Evolutionary conservation across 35 echinoderm and acorn worm species (phyloP).

Genomic region (Apostichopus japonicus): DNA sequence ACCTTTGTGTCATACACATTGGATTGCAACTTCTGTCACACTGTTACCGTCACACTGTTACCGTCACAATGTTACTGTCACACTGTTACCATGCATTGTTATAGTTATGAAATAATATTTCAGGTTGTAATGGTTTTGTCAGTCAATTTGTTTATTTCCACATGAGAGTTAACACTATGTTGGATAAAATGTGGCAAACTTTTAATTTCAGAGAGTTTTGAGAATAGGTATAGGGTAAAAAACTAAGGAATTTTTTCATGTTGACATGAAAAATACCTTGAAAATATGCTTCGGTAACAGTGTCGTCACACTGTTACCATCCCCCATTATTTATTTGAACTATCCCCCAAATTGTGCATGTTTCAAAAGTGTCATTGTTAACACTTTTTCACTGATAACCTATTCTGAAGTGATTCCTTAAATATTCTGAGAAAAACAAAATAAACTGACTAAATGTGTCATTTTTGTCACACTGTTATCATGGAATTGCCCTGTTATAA

Average conservation of each 20-base stretch:
- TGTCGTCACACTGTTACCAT: conserved; percentile 1
- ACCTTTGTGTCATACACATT: background rate
- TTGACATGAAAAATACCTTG: too few species aligned
- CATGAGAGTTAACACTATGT: too few species aligned
- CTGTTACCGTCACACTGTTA: too few species aligned
- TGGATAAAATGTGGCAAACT: too few species aligned
- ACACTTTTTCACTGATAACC: conserved; percentile 5
- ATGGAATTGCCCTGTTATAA: conserved; percentile 9
- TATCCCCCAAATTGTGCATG: background rate
- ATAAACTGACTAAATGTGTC: background rate
- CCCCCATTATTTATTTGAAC: background rate
- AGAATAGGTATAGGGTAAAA: background rate
- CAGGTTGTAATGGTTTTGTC: background rate
- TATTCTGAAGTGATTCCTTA: too few species aligned
- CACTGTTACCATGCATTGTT: too few species aligned
- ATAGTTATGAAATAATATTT: conserved; percentile 32
- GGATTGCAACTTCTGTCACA: conserved; percentile 16
- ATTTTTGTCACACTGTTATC: conserved; percentile 8
- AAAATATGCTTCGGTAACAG: too few species aligned
- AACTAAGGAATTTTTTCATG: conserved; percentile 1
- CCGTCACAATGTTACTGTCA: too few species aligned
- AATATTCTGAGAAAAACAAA: background rate
- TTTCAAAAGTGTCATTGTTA: background rate
- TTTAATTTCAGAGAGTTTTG: too few species aligned
- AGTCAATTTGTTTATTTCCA: conserved; percentile 2